Base-by-base conservation (phyloP, 2,888 invertebrate species). In the Xanthorhoe spadicearia region DNA sequence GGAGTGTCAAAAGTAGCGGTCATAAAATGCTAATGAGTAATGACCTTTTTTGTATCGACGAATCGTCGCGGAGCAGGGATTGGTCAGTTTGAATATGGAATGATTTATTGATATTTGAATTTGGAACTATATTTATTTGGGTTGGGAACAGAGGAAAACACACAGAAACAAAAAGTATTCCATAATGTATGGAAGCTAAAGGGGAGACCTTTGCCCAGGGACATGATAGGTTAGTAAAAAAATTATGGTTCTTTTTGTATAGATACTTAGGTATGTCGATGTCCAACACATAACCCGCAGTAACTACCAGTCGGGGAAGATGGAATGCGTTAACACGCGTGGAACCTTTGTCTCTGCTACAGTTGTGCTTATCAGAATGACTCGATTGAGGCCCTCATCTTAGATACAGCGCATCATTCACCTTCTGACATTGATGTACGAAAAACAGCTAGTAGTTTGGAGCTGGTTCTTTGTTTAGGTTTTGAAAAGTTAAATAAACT, bases 371-470 rank as follows among this genome's bases (percentile, higher is more conserved):
- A 80, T 83, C 79, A 81, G 78, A 80, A 76, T 73, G 74, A 74
- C 68, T 73, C 73, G 77, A 80, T 83, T 79, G 80, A 81, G 74
- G 68, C 70, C 75, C 71, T 73, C 79, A 75, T 76, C 74, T 68
- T 68, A 77, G 78, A 76, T 79, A 80, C 74, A 77, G 74, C 79
- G 76, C 79, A 80, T 82, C 83, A 82, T 82, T 83, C 85, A 82
- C 75, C 77, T 77, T 80, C 76, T 80, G 77, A 74, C 66, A 71
- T 65, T 15, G 71, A 81, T 71, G 23, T 66, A 66, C 48, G 70
- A 82, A 80, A 63, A 46, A 19, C 32, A 10, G 1, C 5, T 19
- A 32, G 9, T 28, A 10, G 13, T 35, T 61, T 51, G 48, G 66
- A 66, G n/a, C 46, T 9, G 19, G 38, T 6, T 18, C 8, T 32